Base-by-base conservation (phyloP, 2,888 invertebrate species). In the Himalopsyche tibetana region DNA sequence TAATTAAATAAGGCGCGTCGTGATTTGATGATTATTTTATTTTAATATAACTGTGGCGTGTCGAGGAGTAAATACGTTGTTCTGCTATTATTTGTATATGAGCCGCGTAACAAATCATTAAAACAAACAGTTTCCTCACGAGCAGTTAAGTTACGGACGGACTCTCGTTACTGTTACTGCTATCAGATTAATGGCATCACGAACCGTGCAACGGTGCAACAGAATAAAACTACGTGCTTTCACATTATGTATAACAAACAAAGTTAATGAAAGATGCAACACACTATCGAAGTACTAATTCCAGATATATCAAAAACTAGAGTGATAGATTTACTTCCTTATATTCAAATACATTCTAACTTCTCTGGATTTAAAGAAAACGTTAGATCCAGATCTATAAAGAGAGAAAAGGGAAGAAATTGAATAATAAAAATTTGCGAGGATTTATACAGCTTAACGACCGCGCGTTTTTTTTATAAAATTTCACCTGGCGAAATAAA, bases 121-220 rank as follows among this genome's bases (percentile, higher is more conserved):
- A 80, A 83, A 84, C 87, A 86, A 87, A 87, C 87, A 86, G 87
- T 83, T 84, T 83, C 86, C 84, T 87, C 87, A 87, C 87, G 87
- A 87, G 55, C 87, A 55, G 45, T n/a, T 38, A 82, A 40, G 42
- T 45, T 80, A 80, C 51, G 40, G 80, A 42, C 42, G 80, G 80
- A 42, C 42, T 28, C 51, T 80, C 80, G 38, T 74, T 74, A 36
- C 74, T 74, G 74, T 74, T 74, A 51, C 11, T 51, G 36, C 42
- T 84, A 87, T 86, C 86, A 83, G 87, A 87, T 86, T 82, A 80
- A 40, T 42, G 17, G 36, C 79, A 83, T 86, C 86, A 87, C 86
- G 87, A 85, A 87, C 69, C 36, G 11, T 56, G 28, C 82, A 85
- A 87, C 69, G n/a, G 11, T 56, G 28, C 82, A 80, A 84, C 56